Percentiles rank a stretch among this genome's conserved stretches.
phyloP scores from a whole-genome alignment of 2,113 vertebrate genomes.

The Eclectus roratus region DNA sequence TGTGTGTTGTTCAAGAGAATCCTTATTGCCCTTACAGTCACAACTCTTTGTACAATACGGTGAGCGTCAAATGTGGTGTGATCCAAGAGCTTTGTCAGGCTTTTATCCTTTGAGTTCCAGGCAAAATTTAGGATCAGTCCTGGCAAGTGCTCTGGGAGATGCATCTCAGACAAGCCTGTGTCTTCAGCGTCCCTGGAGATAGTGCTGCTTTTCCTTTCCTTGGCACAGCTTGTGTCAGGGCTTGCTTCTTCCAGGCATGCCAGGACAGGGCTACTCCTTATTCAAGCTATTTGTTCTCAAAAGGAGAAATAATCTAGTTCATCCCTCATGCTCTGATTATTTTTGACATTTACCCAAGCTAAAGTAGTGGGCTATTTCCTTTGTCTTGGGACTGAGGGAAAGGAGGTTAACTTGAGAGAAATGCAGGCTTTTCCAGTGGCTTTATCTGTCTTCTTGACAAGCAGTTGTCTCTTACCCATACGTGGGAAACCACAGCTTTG shows the following conservation, averaged over 20 bases:
- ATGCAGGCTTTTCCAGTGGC: not conserved
- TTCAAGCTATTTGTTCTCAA: not conserved
- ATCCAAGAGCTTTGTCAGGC: not conserved
- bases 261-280: not conserved
- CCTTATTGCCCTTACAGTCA: conserved; percentile 46
- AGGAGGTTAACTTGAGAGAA: not conserved
- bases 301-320: not conserved
- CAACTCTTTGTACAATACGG: conserved; percentile 48
- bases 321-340: not conserved
- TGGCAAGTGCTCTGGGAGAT: not conserved
- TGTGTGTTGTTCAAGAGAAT: conserved; percentile 5
- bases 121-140: not conserved
- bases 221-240: fast-evolving
- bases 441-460: not conserved
- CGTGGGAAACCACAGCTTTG: not conserved
- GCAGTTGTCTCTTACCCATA: not conserved
- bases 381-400: not conserved
- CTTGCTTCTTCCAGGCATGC: not conserved
- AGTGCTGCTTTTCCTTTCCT: not conserved
- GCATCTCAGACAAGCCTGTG: not conserved
- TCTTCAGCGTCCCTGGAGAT: not conserved
- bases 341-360: not conserved
- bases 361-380: not conserved
- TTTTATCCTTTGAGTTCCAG: not conserved
- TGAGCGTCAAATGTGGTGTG: conserved; percentile 9